Conservation (phyloP, 1,140 invertebrate species). For the Eubasilissa regina region DNA sequence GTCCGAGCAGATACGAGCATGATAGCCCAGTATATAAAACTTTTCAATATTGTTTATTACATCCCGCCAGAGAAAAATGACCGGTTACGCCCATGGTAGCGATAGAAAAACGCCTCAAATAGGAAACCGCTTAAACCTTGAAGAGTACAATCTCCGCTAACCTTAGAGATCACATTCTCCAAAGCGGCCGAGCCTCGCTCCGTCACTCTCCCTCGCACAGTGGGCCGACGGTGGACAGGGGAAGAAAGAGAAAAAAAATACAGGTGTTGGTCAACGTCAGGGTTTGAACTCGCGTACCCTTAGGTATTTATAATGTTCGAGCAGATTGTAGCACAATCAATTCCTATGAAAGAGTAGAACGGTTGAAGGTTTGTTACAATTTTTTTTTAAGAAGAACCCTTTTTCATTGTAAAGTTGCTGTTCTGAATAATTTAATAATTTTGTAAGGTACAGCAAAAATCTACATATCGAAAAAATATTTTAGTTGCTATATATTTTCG, state of each 20-base stretch:
- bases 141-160: constrained; percentile 55
- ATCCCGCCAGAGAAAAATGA: neutral
- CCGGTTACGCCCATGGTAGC: constrained; percentile 38
- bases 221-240: constrained; percentile 1
- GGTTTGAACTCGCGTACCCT: no score
- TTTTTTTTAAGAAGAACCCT: no score
- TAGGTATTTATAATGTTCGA: no score
- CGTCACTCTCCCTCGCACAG: constrained; percentile 22
- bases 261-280: constrained; percentile 13
- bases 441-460: no score
- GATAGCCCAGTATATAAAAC: neutral
- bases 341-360: no score
- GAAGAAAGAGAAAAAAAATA: constrained; percentile 30
- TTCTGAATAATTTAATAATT: no score
- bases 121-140: constrained; percentile 54
- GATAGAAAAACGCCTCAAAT: constrained; percentile 48
- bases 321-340: no score
- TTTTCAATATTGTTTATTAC: neutral
- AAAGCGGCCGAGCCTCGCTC: constrained; percentile 11
- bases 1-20: no score
- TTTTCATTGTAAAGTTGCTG: no score
- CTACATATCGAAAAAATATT: no score
- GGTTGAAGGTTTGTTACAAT: no score
- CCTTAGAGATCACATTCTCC: constrained; percentile 59
- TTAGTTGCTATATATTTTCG: no score